Evolutionary conservation across 2,888 invertebrate genomes (phyloP).

Genomic region (Micoletzkya japonica): DNA sequence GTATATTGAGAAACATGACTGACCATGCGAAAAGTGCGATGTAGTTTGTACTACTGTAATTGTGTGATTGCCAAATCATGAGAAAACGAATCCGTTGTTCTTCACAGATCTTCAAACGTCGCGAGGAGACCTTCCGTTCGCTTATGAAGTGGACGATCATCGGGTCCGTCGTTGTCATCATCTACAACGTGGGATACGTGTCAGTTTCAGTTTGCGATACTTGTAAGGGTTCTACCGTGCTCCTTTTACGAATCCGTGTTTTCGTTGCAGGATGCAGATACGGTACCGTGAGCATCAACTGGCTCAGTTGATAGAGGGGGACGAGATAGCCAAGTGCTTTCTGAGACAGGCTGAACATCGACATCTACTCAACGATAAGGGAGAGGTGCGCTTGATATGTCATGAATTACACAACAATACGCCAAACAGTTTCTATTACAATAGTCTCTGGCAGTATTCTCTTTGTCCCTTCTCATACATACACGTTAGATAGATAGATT

Average conservation of each 20-base stretch:
- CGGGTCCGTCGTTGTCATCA: conserved; percentile 42
- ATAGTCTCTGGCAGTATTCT: too few species aligned
- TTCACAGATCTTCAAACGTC: conserved; percentile 31
- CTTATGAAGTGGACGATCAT: conserved; percentile 44
- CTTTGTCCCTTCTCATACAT: too few species aligned
- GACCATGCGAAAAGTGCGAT: neutral
- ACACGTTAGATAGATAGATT: too few species aligned
- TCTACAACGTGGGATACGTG: conserved; percentile 55
- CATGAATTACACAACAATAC: too few species aligned
- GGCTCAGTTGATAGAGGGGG: conserved; percentile 48
- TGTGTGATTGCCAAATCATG: neutral
- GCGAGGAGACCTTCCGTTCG: conserved; percentile 41
- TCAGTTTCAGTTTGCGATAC: conserved; percentile 30
- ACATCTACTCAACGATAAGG: conserved; percentile 35
- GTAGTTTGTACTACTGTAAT: neutral
- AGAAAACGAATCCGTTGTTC: neutral
- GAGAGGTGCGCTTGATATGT: conserved; percentile 38
- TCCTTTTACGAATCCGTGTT: neutral
- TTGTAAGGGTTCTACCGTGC: neutral
- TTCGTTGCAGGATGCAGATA: conserved; percentile 40
- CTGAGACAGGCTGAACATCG: conserved; percentile 52
- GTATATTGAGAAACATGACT: neutral
- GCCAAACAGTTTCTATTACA: too few species aligned
- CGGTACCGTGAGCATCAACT: conserved; percentile 40
- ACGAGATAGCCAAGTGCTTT: conserved; percentile 57